Base-by-base conservation (phyloP, 2,888 invertebrate genomes). In the Prenolepis imparis region DNA sequence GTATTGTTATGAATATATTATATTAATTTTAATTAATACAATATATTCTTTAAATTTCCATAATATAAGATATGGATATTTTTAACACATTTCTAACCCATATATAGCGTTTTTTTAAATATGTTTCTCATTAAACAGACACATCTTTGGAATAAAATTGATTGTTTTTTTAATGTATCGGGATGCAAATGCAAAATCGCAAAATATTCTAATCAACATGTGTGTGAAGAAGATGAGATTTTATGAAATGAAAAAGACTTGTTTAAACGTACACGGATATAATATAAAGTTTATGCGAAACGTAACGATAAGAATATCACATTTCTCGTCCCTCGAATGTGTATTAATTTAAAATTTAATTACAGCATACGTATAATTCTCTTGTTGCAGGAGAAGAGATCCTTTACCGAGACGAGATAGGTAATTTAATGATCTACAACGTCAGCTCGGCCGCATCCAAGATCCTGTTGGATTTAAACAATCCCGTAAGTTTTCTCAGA, bases 381-480 rank as follows among this genome's bases (percentile, higher is more conserved):
- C 87, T 89, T 87, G 91, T 96, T 96, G 39, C 95, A 97, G 97
- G 96, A 91, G 96, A 95, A 85, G 96, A 96, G 91, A 95, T 97
- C 84, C 93, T 97, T 86, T 97, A 96, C 94, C 96, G 96, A 82
- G 96, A 96, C 91, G 93, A 91, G 41, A 93, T 95, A 84, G 96
- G 96, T 8, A 96, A 96, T 92, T 92, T 97, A 80, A 94, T 96
- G 80, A 91, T 96, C 36, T 96, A 95, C 88, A 95, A 97, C 87
- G 95, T 96, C 0, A 95, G 95, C 52, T 95, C 95, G 0, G 93
- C 94, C 48, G 91, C 91, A n/a, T 92, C 94, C 0, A 95, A 92
- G 36, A 90, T 94, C 12, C 93, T 97, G 5, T 93, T 97, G 57
- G 88, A 94, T 1, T 95, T 95, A 82, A 93, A 95, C 41, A 95